phyloP scores from a whole-genome alignment of 2,113 vertebrate species.

The Triplophysa siluroides region DNA sequence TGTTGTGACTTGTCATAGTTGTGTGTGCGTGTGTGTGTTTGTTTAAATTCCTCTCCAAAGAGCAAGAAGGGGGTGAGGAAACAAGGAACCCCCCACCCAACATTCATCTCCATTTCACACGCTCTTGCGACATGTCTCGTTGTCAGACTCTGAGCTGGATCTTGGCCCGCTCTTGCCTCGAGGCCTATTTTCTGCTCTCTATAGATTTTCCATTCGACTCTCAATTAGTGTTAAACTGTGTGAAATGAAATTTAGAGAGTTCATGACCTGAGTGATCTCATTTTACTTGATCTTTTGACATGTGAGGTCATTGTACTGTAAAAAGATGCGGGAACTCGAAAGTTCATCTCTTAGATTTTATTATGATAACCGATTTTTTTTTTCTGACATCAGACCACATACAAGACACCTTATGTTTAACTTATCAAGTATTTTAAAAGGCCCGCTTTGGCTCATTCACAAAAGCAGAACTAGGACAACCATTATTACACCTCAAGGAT shows the following conservation, averaged over 20 bases:
- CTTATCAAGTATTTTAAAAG: too few species aligned
- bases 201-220: neutral
- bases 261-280: too few species aligned
- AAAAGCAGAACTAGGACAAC: too few species aligned
- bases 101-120: slow-evolving; percentile 25
- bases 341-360: too few species aligned
- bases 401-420: too few species aligned
- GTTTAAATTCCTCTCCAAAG: neutral
- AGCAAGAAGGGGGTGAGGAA: neutral
- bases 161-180: neutral
- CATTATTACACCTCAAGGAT: too few species aligned
- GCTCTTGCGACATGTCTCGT: neutral
- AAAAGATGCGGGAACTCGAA: too few species aligned
- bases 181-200: neutral
- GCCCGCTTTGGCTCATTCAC: too few species aligned
- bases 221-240: neutral
- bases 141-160: neutral
- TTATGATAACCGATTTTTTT: too few species aligned
- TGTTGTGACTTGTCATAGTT: neutral
- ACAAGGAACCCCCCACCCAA: slow-evolving; percentile 3
- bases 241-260: neutral
- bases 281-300: too few species aligned
- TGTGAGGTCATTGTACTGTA: too few species aligned
- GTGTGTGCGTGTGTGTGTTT: slow-evolving; percentile 8
- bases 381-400: too few species aligned